A percentile compares a stretch with the other conserved stretches of the same genome.
Conservation (phyloP, 2,113 vertebrate species). For the Myrmophylax atrothorax region DNA sequence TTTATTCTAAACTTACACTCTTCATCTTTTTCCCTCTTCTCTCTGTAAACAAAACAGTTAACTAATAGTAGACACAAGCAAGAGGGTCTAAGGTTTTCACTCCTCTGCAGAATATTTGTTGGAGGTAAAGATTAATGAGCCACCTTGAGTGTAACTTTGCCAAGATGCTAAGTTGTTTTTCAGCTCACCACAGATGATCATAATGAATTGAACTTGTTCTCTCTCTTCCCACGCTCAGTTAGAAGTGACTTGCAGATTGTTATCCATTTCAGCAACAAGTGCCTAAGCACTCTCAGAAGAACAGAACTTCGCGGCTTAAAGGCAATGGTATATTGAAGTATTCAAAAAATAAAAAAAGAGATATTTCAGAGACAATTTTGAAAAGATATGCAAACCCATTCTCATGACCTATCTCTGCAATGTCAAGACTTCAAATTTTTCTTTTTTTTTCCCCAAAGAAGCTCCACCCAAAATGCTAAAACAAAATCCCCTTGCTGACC, state of each 20-base stretch:
- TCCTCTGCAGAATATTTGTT: background rate
- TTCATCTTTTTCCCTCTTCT: background rate
- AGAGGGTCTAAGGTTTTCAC: background rate
- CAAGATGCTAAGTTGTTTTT: background rate
- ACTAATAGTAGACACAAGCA: background rate
- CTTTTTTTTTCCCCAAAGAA: background rate
- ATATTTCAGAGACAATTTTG: background rate
- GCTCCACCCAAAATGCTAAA: fast-evolving
- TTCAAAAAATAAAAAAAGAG: fast-evolving
- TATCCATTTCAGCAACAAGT: background rate
- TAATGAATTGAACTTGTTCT: background rate
- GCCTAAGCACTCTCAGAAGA: background rate
- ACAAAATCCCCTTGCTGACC: fast-evolving
- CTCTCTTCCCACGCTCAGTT: background rate
- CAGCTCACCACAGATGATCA: background rate
- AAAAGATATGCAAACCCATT: background rate
- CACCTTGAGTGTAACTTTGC: background rate
- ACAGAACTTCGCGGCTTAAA: background rate
- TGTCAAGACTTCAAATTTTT: background rate
- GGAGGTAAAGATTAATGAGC: background rate
- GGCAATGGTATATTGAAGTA: background rate
- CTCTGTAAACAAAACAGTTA: background rate
- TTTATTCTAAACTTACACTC: background rate
- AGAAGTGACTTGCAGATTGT: background rate
- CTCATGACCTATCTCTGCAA: background rate